These are phyloP conservation scores for Aphelinus atriplicis DNA, from an alignment of 1,140 invertebrate species.

Conservation along the genomic window DNA sequence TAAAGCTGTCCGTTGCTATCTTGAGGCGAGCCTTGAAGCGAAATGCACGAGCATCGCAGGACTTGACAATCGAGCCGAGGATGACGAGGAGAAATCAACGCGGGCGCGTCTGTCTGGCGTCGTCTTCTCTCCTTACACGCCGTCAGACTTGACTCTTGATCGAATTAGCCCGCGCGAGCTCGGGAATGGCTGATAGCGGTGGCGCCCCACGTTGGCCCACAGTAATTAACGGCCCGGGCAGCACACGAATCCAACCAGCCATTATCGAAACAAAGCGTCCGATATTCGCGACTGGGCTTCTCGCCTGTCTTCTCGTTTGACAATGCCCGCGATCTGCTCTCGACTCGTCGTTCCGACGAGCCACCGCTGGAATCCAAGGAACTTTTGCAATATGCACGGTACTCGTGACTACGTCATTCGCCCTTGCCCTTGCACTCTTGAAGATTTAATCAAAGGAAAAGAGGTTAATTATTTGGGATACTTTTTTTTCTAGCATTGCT, in stretches of 20 bases:
- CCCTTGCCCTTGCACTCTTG: too few relatives aligned
- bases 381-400: too few relatives aligned
- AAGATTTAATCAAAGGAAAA: too few relatives aligned
- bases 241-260: constrained; percentile 50
- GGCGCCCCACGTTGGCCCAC: constrained; percentile 56
- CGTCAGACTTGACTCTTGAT: constrained; percentile 61
- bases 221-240: constrained; percentile 60
- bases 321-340: constrained; percentile 11
- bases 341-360: too few relatives aligned
- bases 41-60: background rate
- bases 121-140: constrained; percentile 46
- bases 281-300: constrained; percentile 36
- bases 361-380: too few relatives aligned
- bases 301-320: constrained; percentile 29
- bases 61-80: constrained; percentile 1
- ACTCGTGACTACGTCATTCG: too few relatives aligned
- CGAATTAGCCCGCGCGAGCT: constrained; percentile 60
- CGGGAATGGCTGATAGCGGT: constrained; percentile 60
- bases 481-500: too few relatives aligned
- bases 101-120: constrained; percentile 11
- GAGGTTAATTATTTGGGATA: too few relatives aligned
- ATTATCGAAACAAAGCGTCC: constrained; percentile 59
- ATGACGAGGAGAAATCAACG: constrained; percentile 15
- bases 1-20: background rate
- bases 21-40: background rate